phyloP scores from a whole-genome alignment of 2,888 invertebrate genomes.

The Nomada lathburiana region DNA sequence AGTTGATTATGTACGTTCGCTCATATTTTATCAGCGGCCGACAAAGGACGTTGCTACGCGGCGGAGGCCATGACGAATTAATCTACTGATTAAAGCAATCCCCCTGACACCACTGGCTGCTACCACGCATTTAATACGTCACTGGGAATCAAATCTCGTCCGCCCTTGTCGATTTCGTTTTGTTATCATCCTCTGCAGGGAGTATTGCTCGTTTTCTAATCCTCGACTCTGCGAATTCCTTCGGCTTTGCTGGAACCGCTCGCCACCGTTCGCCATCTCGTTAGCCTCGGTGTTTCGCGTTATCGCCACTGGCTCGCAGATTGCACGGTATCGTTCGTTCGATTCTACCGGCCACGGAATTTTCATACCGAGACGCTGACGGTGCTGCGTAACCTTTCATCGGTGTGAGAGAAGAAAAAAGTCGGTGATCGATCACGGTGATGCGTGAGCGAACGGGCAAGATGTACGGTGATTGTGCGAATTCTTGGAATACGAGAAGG shows the following conservation, averaged over 20 bases:
- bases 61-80: conserved; percentile 83
- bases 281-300: conserved; percentile 19
- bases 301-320: conserved; percentile 23
- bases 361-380: conserved; percentile 19
- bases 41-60: conserved; percentile 82
- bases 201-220: conserved; percentile 25
- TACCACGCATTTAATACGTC: conserved; percentile 83
- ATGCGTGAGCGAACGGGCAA: conserved; percentile 3
- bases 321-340: conserved; percentile 9
- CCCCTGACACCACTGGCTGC: conserved; percentile 81
- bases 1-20: conserved; percentile 83
- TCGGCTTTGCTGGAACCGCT: not conserved
- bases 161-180: conserved; percentile 76
- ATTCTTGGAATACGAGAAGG: not conserved
- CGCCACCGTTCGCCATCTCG: conserved; percentile 19
- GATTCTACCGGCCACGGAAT: conserved; percentile 10
- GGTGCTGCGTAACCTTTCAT: conserved; percentile 23
- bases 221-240: conserved; percentile 38
- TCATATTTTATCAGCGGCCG: conserved; percentile 81
- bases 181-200: conserved; percentile 67
- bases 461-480: not conserved
- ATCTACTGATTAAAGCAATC: conserved; percentile 84
- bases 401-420: not conserved
- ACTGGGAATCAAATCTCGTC: conserved; percentile 80
- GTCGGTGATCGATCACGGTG: conserved; percentile 11